These are phyloP conservation scores for Antheraea assamensis DNA, from an alignment of 2,888 invertebrate genomes.

Conservation along the genomic window DNA sequence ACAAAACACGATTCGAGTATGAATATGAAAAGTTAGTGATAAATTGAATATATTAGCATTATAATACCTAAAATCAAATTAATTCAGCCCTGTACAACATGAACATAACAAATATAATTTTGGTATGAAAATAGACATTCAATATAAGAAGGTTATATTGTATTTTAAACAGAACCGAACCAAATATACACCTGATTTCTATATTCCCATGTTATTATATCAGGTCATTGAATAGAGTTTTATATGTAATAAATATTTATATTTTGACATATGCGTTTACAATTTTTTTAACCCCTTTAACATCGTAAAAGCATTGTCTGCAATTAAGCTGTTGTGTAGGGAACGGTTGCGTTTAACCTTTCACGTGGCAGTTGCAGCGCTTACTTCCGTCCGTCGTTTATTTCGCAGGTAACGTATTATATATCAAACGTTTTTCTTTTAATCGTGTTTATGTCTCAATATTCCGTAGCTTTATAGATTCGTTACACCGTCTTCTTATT, in stretches of 20 bases:
- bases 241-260: not conserved
- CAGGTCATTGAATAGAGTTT: not conserved
- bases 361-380: slow-evolving; percentile 35
- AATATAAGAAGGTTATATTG: not conserved
- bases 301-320: slow-evolving; percentile 49
- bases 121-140: too few relatives aligned
- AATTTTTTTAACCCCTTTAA: slow-evolving; percentile 33
- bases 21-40: too few relatives aligned
- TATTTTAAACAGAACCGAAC: not conserved
- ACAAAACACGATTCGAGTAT: too few relatives aligned
- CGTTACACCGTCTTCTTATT: not conserved
- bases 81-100: too few relatives aligned
- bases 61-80: too few relatives aligned
- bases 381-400: slow-evolving; percentile 45
- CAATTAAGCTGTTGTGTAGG: slow-evolving; percentile 60
- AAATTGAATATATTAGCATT: too few relatives aligned
- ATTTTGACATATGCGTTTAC: slow-evolving; percentile 7
- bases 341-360: slow-evolving; percentile 45
- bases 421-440: not conserved
- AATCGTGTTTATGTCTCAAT: not conserved
- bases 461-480: not conserved
- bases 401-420: slow-evolving; percentile 26
- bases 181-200: not conserved
- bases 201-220: not conserved
- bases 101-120: too few relatives aligned